These are phyloP conservation scores for Melieria crassipennis DNA, from an alignment of 2,888 invertebrate species.

Conservation along the genomic window DNA sequence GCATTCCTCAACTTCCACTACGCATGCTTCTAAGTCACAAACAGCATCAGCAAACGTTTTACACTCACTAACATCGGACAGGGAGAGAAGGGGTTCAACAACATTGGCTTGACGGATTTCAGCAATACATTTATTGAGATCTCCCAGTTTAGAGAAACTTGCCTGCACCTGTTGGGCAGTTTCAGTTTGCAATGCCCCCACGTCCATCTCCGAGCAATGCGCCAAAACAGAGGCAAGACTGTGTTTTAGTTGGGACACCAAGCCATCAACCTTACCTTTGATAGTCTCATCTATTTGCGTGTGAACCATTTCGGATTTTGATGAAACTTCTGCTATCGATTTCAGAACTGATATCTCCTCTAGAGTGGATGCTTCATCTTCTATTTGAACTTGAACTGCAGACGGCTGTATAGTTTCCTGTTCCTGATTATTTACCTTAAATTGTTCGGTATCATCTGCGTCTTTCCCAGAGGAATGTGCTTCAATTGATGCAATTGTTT, in stretches of 20 bases:
- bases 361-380: constrained; percentile 49
- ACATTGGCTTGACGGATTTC: constrained; percentile 59
- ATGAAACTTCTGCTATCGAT: constrained; percentile 67
- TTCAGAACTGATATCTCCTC: constrained; percentile 72
- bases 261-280: constrained; percentile 21
- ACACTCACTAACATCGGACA: constrained; percentile 56
- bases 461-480: constrained; percentile 6
- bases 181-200: constrained; percentile 46
- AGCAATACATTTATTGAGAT: constrained; percentile 63
- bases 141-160: constrained; percentile 62
- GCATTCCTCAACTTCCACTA: constrained; percentile 51
- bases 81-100: constrained; percentile 50
- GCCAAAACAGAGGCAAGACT: constrained; percentile 57
- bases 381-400: background rate
- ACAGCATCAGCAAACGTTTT: constrained; percentile 61
- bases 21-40: constrained; percentile 56
- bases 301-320: constrained; percentile 16
- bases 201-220: constrained; percentile 54
- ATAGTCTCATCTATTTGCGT: background rate
- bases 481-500: constrained; percentile 16
- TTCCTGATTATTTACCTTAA: constrained; percentile 13
- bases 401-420: background rate
- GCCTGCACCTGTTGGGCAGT: constrained; percentile 50
- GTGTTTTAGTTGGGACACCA: constrained; percentile 56
- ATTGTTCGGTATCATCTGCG: constrained; percentile 7